Base-by-base conservation (phyloP, 1,140 invertebrate species). In the Gonioctena quinquepunctata region DNA sequence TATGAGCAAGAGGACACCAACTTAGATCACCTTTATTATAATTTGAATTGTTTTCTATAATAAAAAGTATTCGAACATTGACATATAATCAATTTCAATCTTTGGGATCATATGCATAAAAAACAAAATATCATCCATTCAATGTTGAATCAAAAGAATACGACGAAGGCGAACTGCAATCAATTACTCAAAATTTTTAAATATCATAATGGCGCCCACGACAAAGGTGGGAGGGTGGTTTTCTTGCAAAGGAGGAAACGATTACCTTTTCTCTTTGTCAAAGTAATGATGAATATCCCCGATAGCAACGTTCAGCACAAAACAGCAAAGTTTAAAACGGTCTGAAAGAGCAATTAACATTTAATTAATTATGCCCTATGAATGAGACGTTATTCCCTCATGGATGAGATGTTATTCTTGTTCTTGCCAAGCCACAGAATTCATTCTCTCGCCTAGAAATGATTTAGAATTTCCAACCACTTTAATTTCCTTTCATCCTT, bases 321-420 rank as follows among this genome's bases (percentile, higher is more conserved):
- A 81, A 81, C 80, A 78, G 66, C 63, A 76, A 79, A 81, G 76
- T 81, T 81, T 79, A 78, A 77, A 77, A 72, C 75, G 75, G 66
- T 61, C 75, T 62, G 66, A 69, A 72, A 77, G 69, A 74, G 79
- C 80, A 81, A 81, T 81, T 81, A 80, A 76, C 80, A 79, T 81
- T 81, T 81, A 81, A 81, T 81, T 81, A 81, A 81, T 81, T 81
- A 81, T 80, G 78, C 79, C 75, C 75, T 77, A 75, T 80, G 80
- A 81, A 81, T 79, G 76, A 77, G 74, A 42, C 61, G 61, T 48
- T 63, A 21, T 49, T 16, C 28, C 72, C 71, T 68, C 66, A 72
- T 69, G 69, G 72, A 72, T 68, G 61, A 60, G 70, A 70, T 74
- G 70, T 66, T 60, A 68, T 69, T 25, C 66, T 27, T 70, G 57